These are phyloP conservation scores for Agrypnia vestita DNA, from an alignment of 1,140 invertebrate species.

Conservation along the genomic window DNA sequence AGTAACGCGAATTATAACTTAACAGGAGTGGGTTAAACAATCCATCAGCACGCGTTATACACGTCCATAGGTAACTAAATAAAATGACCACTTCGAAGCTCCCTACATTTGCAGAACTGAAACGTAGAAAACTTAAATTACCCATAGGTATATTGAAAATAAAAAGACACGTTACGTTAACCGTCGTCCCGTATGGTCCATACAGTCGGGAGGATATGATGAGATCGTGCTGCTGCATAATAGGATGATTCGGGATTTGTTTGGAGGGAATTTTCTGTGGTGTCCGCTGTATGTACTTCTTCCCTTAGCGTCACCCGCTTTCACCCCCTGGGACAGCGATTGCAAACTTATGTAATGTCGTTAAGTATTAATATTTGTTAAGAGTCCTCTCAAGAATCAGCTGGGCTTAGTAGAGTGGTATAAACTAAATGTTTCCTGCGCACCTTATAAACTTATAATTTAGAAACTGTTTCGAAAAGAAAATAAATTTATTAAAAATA, in stretches of 20 bases:
- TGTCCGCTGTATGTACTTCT: background rate
- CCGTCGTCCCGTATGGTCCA: conserved; percentile 20
- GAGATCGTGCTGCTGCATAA: conserved; percentile 56
- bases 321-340: no score
- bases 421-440: no score
- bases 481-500: no score
- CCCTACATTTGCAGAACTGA: background rate
- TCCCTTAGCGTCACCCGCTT: background rate
- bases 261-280: conserved; percentile 48
- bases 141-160: conserved; percentile 13
- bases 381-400: no score
- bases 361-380: no score
- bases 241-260: conserved; percentile 58
- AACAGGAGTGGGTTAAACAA: no score
- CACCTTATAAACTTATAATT: no score
- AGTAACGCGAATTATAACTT: no score
- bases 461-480: no score
- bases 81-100: background rate
- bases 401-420: no score
- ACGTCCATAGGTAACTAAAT: background rate
- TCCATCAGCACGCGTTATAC: no score
- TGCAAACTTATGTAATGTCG: no score
- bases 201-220: conserved; percentile 31
- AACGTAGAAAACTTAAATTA: background rate
- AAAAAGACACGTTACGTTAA: conserved; percentile 26